These are phyloP conservation scores for Saccostrea cuccullata DNA, from an alignment of 1,140 invertebrate species.

Conservation along the genomic window DNA sequence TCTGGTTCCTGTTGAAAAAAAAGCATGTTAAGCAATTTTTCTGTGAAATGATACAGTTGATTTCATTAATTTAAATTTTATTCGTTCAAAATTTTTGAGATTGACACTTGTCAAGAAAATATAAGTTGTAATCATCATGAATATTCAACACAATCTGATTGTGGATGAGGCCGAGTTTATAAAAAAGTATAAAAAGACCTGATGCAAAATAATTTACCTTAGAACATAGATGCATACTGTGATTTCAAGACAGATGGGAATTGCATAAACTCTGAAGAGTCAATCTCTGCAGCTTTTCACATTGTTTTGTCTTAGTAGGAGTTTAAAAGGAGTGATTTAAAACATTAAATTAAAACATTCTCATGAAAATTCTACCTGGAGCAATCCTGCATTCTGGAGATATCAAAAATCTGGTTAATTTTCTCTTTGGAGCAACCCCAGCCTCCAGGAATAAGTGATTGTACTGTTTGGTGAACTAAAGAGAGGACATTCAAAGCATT, in stretches of 20 bases:
- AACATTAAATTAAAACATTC: neutral
- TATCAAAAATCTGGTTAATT: slow-evolving; percentile 90
- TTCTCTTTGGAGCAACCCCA: slow-evolving; percentile 93
- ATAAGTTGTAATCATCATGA: too few species aligned
- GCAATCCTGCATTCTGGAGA: slow-evolving; percentile 91
- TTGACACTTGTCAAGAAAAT: too few species aligned
- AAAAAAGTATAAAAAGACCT: too few species aligned
- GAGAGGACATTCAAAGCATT: slow-evolving; percentile 46
- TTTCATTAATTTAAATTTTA: too few species aligned
- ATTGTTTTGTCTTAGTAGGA: neutral
- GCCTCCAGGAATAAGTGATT: slow-evolving; percentile 90
- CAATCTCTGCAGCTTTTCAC: neutral
- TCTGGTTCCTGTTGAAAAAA: slow-evolving; percentile 84
- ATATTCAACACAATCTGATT: too few species aligned
- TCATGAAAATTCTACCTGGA: slow-evolving; percentile 80
- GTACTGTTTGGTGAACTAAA: slow-evolving; percentile 91
- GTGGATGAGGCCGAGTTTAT: too few species aligned
- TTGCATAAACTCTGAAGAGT: neutral
- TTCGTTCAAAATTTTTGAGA: too few species aligned
- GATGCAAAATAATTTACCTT: too few species aligned
- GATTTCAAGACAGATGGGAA: too few species aligned
- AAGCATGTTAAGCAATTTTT: too few species aligned
- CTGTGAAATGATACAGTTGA: too few species aligned
- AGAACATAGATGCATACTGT: neutral
- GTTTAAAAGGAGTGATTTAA: too few species aligned